Percentiles rank a stretch among this genome's conserved stretches.
Conservation (phyloP, 2,888 invertebrate genomes). For the Thereva unica region DNA sequence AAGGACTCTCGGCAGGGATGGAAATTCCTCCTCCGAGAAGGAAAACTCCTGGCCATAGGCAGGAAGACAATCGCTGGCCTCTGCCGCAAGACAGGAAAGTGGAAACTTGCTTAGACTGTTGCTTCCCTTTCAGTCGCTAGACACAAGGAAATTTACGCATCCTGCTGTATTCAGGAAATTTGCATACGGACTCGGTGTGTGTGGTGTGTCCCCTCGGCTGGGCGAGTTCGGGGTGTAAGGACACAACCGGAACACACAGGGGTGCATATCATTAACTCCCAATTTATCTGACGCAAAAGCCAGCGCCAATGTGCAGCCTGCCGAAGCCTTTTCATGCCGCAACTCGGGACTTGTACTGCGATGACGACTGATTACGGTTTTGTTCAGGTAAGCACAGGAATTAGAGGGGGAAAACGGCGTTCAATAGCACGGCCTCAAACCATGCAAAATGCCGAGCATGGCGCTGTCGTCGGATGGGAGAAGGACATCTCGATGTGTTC, state of each 20-base stretch:
- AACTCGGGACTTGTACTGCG: neutral
- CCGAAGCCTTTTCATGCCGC: constrained; percentile 39
- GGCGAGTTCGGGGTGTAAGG: constrained; percentile 17
- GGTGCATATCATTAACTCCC: constrained; percentile 47
- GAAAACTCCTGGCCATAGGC: constrained; percentile 6
- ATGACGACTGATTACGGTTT: constrained; percentile 15
- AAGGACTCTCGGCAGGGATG: constrained; percentile 2
- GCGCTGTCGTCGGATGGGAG: too few relatives aligned
- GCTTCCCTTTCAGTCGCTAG: constrained; percentile 11
- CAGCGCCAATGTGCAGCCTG: constrained; percentile 27
- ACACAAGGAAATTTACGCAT: constrained; percentile 28
- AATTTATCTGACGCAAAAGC: constrained; percentile 37
- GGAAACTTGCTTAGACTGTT: constrained; percentile 8
- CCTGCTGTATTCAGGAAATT: constrained; percentile 20
- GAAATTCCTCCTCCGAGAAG: constrained; percentile 28
- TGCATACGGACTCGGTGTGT: constrained; percentile 13
- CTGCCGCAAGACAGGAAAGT: too few relatives aligned
- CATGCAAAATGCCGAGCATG: too few relatives aligned
- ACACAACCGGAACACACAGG: constrained; percentile 28
- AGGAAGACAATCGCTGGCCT: too few relatives aligned
- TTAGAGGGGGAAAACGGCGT: neutral
- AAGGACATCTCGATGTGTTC: too few relatives aligned
- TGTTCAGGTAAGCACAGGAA: neutral
- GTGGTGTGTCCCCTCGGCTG: constrained; percentile 4
- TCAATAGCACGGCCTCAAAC: too few relatives aligned